These are phyloP conservation scores for Muscicapa adusta DNA, from an alignment of 2,113 vertebrate species.

Conservation along the genomic window DNA sequence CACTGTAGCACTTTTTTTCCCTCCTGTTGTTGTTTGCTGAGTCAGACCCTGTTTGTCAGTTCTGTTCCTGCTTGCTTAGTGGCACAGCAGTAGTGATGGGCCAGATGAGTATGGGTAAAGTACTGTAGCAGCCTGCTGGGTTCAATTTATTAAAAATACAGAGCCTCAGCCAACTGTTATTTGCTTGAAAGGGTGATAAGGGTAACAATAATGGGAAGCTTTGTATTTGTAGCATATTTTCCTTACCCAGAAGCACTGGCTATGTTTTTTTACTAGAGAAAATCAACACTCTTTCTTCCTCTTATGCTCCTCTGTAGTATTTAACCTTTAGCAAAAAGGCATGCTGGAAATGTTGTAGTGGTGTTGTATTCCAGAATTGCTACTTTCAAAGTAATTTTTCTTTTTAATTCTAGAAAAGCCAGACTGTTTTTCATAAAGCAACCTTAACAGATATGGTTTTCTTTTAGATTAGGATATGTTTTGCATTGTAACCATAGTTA, in stretches of 20 bases:
- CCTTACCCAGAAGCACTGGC: background rate
- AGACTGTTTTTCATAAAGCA: background rate
- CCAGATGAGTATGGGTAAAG: background rate
- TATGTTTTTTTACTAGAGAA: background rate
- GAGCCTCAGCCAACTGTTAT: background rate
- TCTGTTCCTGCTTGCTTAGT: background rate
- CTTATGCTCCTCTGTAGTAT: background rate
- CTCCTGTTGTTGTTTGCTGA: background rate
- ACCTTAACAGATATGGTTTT: background rate
- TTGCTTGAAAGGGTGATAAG: background rate
- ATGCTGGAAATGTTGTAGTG: background rate
- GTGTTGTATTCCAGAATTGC: background rate
- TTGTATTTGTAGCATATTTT: background rate
- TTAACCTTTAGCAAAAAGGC: background rate
- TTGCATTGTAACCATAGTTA: background rate
- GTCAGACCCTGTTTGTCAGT: background rate
- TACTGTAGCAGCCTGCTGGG: background rate
- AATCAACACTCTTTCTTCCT: background rate
- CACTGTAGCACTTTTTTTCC: accelerated
- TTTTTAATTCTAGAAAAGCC: background rate
- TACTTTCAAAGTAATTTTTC: background rate
- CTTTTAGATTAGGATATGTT: background rate
- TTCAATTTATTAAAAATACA: background rate
- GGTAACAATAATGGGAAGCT: background rate
- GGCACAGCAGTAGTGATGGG: background rate